Evolutionary conservation across 2,888 invertebrate genomes (phyloP).

Genomic region (Drosophila koepferae): DNA sequence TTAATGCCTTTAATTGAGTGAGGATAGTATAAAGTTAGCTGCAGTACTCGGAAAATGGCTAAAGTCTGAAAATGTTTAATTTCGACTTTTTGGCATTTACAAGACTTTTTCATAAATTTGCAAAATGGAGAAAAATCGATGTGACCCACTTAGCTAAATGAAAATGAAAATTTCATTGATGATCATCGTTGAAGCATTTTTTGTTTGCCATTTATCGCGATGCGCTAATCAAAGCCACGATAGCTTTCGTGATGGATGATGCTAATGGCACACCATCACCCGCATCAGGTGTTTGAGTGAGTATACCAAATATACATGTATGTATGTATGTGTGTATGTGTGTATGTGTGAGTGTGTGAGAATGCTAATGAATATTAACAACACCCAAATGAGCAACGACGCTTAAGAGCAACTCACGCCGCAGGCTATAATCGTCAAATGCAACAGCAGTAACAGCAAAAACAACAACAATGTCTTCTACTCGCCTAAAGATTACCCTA

Average conservation of each 20-base stretch:
- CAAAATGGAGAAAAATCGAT: constrained; percentile 30
- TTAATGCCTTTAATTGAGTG: constrained; percentile 22
- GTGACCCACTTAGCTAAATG: constrained; percentile 45
- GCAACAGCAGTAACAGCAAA: background rate
- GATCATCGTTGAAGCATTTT: constrained; percentile 8
- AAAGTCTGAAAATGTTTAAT: background rate
- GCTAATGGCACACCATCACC: constrained; percentile 47
- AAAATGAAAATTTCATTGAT: constrained; percentile 37
- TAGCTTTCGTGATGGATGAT: constrained; percentile 65
- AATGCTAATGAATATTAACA: constrained; percentile 69
- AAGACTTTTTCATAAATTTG: constrained; percentile 32
- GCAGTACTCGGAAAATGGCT: constrained; percentile 10
- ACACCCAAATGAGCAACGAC: constrained; percentile 48
- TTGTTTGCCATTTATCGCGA: constrained; percentile 45
- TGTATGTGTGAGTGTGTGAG: constrained; percentile 19
- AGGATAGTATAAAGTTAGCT: constrained; percentile 52
- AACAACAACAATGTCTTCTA: background rate
- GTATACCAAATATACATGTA: background rate
- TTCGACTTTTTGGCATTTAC: constrained; percentile 11
- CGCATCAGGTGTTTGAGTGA: constrained; percentile 52
- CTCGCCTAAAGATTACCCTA: constrained; percentile 16
- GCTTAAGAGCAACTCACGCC: constrained; percentile 64
- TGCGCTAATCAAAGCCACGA: constrained; percentile 62
- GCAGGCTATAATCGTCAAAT: constrained; percentile 18
- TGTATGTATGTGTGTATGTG: constrained; percentile 25